Percentiles rank a stretch among this genome's conserved stretches.
phyloP scores from a whole-genome alignment of 2,888 invertebrate species.

The Protophormia terraenovae region DNA sequence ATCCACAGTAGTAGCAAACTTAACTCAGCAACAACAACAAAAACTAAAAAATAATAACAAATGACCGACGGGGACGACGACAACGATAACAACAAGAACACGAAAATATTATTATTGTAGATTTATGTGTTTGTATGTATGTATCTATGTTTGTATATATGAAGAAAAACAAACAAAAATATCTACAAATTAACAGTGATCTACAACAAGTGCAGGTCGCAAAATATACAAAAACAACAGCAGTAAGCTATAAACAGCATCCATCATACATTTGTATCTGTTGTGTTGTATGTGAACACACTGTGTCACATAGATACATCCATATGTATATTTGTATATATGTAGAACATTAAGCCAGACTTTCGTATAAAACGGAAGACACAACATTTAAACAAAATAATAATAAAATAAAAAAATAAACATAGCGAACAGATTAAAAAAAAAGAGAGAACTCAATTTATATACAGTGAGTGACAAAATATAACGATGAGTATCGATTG shows the following conservation, averaged over 20 bases:
- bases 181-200: constrained; percentile 53
- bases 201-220: constrained; percentile 66
- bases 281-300: not conserved
- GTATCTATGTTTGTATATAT: constrained; percentile 34
- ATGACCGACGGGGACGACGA: constrained; percentile 41
- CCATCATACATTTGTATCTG: not conserved
- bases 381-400: constrained; percentile 26
- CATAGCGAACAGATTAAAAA: constrained; percentile 22
- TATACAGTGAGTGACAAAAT: constrained; percentile 8
- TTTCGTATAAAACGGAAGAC: constrained; percentile 49
- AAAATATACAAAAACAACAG: constrained; percentile 41
- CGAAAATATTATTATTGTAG: constrained; percentile 37
- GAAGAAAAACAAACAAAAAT: constrained; percentile 30
- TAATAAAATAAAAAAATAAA: constrained; percentile 21
- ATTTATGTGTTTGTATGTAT: constrained; percentile 24
- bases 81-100: constrained; percentile 27
- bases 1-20: constrained; percentile 40
- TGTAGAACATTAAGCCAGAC: constrained; percentile 18
- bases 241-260: no score
- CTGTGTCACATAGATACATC: not conserved
- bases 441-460: not conserved
- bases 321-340: not conserved
- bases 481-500: not conserved
- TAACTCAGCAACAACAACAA: constrained; percentile 32
- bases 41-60: not conserved